Base-by-base conservation (phyloP, 2,888 invertebrate species). In the Tineola bisselliella region DNA sequence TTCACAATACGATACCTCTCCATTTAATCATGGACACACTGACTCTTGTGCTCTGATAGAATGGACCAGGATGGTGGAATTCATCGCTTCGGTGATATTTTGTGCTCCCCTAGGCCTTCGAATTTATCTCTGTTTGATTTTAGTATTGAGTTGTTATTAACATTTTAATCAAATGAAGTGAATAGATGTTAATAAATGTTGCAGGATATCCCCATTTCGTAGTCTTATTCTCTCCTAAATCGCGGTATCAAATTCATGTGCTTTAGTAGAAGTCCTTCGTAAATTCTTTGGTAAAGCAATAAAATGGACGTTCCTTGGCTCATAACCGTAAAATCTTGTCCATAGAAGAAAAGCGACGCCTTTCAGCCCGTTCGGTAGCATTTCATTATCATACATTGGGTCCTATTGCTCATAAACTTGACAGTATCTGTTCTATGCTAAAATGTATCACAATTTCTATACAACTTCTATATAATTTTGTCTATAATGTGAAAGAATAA, bases 231-330 rank as follows among this genome's bases (percentile, higher is more conserved):
- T 10, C 38, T 38, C 3, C 38, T 10, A 38, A 38, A 38, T 12
- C 10, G 38, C 3, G 10, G 38, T 10, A 38, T 38, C 38, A 38
- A 58, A 61, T 31, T 62, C 48, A 30, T 38, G 33, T 52, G 56
- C 56, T 59, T 59, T 44, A 33, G 52, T 52, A n/a, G 17, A 56
- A 44, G 59, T 48, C 54, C 58, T 44, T 59, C 61, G 54, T 63
- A 63, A 63, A 62, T 62, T 63, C 44, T 48, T 59, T 59, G 48
- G 56, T 57, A 44, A 60, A 54, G 63, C 62, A 59, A 63, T 63
- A 62, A 63, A 63, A 63, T 54, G 60, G 63, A 44, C 61, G 62
- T 63, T 62, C 31, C 56, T 60, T 63, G 62, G 63, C 59, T 56
- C 61, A 61, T 62, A 62, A 56, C 61, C 62, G 62, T 63, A 63